Evolutionary conservation across 2,113 vertebrate genomes (phyloP).

Genomic region (Natator depressus): DNA sequence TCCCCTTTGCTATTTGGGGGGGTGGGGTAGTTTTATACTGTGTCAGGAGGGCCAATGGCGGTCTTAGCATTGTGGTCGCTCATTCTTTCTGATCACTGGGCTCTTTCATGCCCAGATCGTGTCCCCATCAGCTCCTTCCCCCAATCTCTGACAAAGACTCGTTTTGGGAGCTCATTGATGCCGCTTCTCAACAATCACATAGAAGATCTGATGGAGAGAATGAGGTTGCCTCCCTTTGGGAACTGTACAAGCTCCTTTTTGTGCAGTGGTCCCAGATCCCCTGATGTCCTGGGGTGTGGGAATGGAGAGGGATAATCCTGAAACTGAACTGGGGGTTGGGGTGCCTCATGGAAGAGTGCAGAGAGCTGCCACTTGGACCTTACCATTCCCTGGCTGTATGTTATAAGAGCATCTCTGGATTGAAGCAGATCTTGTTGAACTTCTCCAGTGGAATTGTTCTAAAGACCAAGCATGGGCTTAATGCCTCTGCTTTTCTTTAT

Average conservation of each 20-base stretch:
- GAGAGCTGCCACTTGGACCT: neutral
- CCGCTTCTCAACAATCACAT: neutral
- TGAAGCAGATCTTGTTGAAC: neutral
- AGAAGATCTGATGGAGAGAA: neutral
- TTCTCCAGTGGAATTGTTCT: conserved; percentile 13
- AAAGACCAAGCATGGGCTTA: neutral
- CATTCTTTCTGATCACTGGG: neutral
- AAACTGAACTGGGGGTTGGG: neutral
- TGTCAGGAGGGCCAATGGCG: neutral
- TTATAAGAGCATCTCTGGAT: conserved; percentile 16
- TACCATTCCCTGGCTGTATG: neutral
- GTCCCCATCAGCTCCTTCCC: neutral
- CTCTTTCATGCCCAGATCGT: neutral
- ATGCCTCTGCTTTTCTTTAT: neutral
- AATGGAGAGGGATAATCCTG: neutral
- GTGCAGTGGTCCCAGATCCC: neutral
- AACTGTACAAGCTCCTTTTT: neutral
- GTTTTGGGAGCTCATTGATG: neutral
- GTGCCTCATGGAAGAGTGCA: neutral
- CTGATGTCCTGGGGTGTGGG: neutral
- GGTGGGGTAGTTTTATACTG: neutral
- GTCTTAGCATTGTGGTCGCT: neutral
- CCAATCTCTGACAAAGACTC: neutral
- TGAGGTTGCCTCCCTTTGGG: neutral
- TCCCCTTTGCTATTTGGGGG: neutral